Base-by-base conservation (phyloP, 2,113 vertebrate genomes). In the Pterocles gutturalis region DNA sequence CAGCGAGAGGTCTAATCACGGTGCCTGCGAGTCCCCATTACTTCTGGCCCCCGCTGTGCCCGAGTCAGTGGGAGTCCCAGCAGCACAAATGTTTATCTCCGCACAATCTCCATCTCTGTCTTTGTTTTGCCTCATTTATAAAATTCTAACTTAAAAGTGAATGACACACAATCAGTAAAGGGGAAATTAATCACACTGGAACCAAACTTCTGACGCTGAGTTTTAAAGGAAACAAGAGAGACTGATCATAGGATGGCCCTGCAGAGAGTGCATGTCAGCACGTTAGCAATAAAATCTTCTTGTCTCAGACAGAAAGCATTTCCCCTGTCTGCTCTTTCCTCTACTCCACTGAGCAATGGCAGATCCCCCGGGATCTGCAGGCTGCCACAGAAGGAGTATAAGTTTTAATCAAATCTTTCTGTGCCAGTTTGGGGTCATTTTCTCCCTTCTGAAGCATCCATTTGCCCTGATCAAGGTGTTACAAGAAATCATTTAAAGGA, bases 41-140 rank as follows among this genome's bases (percentile, higher is more conserved):
- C 69, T 69, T 2, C 48, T 80, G 88, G 83, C 69, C 88, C 97
- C 95, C 5, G 93, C 96, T 96, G 95, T 41, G 94, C 95, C 78
- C 66, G 7, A 93, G 73, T 24, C 96, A 51, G 94, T 83, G 92
- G 96, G 94, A 83, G 93, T 80, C 93, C 58, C 96, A 64, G 87
- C 93, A 91, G 86, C 87, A 95, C 96, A 70, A 91, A 93, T 89
- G 90, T 97, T 97, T 97, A 91, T 96, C 94, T 87, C 84, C 0
- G 17, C 58, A 46, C 83, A 55, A 3, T 77, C 91, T 78, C 72
- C 87, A 90, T 75, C 91, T 89, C 80, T 79, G 82, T 10, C 96
- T 96, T 96, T 94, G 96, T 94, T 96, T 94, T 70, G 76, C 83
- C 90, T 95, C 91, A 41, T 96, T 97, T 97, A 43, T 95, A 94